phyloP scores from a whole-genome alignment of 2,888 invertebrate genomes.

The Graphium colonna region DNA sequence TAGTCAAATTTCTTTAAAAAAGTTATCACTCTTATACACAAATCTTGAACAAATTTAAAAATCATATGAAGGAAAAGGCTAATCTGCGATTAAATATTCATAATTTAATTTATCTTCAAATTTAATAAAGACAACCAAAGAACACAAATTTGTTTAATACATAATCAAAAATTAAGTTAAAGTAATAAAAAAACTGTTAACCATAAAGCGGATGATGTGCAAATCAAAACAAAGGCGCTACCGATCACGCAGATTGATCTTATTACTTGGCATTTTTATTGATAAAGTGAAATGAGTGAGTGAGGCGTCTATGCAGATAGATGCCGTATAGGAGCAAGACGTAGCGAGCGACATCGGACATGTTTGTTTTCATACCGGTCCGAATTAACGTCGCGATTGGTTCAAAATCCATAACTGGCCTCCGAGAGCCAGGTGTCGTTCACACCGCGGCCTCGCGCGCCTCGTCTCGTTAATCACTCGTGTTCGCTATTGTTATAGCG shows the following conservation, averaged over 20 bases:
- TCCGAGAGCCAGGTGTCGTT: conserved; percentile 80
- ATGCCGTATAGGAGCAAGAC: conserved; percentile 49
- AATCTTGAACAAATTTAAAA: not conserved
- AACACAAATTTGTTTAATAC: not conserved
- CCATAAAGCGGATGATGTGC: conserved; percentile 18
- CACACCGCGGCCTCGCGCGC: conserved; percentile 80
- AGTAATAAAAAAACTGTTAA: conserved; percentile 8
- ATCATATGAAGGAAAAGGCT: no score
- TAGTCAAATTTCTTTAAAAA: not conserved
- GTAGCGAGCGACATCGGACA: conserved; percentile 57
- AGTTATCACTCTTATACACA: not conserved
- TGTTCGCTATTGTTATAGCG: conserved; percentile 77
- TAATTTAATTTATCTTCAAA: no score
- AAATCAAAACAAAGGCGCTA: conserved; percentile 23
- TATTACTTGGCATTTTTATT: conserved; percentile 55
- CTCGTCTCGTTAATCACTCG: conserved; percentile 79
- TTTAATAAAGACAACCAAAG: not conserved
- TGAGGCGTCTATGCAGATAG: conserved; percentile 51
- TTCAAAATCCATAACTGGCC: conserved; percentile 80
- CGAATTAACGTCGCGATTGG: conserved; percentile 79
- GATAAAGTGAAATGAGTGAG: conserved; percentile 50
- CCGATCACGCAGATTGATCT: conserved; percentile 39
- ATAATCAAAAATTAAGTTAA: conserved; percentile 4
- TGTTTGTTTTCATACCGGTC: conserved; percentile 79
- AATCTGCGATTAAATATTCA: no score